Evolutionary conservation across 2,888 invertebrate species (phyloP).

Genomic region (Gryllus longicercus): DNA sequence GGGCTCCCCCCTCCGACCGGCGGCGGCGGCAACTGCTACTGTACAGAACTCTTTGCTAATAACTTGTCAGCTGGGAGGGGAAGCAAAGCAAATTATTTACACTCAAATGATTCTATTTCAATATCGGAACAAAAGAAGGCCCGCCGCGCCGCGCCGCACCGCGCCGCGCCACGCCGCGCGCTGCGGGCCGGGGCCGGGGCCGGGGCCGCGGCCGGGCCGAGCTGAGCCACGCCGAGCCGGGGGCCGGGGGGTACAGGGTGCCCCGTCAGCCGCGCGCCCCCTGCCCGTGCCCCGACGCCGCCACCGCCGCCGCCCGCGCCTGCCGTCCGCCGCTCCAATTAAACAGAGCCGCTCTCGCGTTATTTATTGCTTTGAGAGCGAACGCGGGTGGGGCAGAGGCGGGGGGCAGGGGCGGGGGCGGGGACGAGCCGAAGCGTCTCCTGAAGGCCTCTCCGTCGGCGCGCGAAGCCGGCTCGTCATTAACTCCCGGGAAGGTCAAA

Average conservation of each 20-base stretch:
- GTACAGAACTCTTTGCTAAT: conserved; percentile 35
- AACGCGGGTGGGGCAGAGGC: background rate
- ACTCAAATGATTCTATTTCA: conserved; percentile 69
- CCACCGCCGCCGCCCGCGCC: conserved; percentile 42
- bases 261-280: conserved; percentile 20
- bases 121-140: conserved; percentile 61
- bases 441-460: no score
- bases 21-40: conserved; percentile 20
- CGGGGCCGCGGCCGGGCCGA: background rate
- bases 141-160: conserved; percentile 22
- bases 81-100: conserved; percentile 65
- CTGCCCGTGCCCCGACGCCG: conserved; percentile 44
- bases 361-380: conserved; percentile 17
- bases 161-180: background rate
- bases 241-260: conserved; percentile 24
- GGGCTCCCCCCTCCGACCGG: background rate
- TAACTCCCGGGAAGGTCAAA: conserved; percentile 17
- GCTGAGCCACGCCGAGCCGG: background rate
- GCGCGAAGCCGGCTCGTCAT: background rate
- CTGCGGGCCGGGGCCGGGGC: background rate
- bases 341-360: background rate
- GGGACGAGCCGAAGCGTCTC: background rate
- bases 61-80: conserved; percentile 35
- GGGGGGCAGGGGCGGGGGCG: background rate
- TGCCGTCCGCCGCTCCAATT: conserved; percentile 51